Conservation (phyloP, 2,888 invertebrate species). For the Lumbricus terrestris region DNA sequence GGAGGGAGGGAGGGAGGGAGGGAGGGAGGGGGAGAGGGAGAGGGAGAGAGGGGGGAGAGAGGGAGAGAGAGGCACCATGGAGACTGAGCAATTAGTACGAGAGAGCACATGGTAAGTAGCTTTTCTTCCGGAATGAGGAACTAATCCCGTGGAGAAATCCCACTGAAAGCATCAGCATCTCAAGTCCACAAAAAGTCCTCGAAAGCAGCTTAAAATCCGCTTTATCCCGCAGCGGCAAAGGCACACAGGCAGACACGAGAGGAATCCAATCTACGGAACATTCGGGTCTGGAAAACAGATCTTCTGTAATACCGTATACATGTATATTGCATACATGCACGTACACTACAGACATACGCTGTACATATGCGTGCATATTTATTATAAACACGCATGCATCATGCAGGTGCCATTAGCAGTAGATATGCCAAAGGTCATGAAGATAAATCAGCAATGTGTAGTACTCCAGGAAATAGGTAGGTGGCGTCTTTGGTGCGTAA, state of each 20-base stretch:
- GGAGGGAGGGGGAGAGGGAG: too few relatives aligned
- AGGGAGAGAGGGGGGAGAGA: too few relatives aligned
- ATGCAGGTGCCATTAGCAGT: background rate
- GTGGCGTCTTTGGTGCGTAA: background rate
- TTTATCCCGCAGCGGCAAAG: background rate
- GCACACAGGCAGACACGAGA: background rate
- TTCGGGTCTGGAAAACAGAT: background rate
- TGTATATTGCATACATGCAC: too few relatives aligned
- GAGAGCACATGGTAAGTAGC: background rate
- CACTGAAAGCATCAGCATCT: background rate
- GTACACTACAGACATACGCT: background rate
- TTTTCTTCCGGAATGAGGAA: background rate
- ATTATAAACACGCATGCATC: background rate
- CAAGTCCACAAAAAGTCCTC: background rate
- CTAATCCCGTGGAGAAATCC: background rate
- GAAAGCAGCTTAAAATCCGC: background rate
- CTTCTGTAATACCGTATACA: background rate
- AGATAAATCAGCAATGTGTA: background rate
- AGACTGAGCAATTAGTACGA: background rate
- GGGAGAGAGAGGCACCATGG: too few relatives aligned
- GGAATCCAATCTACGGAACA: background rate
- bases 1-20: too few relatives aligned
- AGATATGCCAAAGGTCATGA: background rate
- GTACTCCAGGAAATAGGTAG: background rate
- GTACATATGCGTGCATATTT: background rate